Evolutionary conservation across 2,888 invertebrate species (phyloP).

Genomic region (Drosophila conformis): DNA sequence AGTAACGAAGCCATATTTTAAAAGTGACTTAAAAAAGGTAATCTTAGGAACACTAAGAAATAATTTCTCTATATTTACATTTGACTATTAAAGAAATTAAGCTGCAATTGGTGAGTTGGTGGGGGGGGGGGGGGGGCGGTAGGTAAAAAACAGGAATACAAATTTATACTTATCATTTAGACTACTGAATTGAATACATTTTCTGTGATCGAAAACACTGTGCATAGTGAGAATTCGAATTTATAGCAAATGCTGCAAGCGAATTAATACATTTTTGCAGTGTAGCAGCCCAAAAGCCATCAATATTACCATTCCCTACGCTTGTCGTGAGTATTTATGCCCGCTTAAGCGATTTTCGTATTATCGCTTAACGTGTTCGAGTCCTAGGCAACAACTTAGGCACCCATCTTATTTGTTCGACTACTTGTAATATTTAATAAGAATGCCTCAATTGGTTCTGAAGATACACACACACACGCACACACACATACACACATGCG

Average conservation of each 20-base stretch:
- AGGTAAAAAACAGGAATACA: neutral
- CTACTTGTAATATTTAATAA: constrained; percentile 75
- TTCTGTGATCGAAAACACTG: neutral
- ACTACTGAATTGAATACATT: too few relatives aligned
- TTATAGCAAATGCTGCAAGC: neutral
- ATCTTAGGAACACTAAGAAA: neutral
- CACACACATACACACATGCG: constrained; percentile 10
- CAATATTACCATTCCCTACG: neutral
- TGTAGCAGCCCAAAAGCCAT: neutral
- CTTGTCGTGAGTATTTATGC: constrained; percentile 1
- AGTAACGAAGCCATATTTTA: neutral
- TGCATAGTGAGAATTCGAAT: neutral
- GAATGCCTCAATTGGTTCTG: constrained; percentile 56
- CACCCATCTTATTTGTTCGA: constrained; percentile 64
- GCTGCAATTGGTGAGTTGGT: fast-evolving
- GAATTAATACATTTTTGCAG: neutral
- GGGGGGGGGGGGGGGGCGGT: too few relatives aligned
- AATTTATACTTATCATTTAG: neutral
- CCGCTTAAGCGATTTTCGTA: constrained; percentile 23
- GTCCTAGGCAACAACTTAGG: constrained; percentile 47
- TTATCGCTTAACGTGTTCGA: constrained; percentile 30
- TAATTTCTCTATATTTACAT: neutral
- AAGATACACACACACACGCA: constrained; percentile 10
- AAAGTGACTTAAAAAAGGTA: neutral
- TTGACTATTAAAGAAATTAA: neutral